Conservation (phyloP, 92 coral and sea anemone genomes). For the Paragorgia papillata region DNA sequence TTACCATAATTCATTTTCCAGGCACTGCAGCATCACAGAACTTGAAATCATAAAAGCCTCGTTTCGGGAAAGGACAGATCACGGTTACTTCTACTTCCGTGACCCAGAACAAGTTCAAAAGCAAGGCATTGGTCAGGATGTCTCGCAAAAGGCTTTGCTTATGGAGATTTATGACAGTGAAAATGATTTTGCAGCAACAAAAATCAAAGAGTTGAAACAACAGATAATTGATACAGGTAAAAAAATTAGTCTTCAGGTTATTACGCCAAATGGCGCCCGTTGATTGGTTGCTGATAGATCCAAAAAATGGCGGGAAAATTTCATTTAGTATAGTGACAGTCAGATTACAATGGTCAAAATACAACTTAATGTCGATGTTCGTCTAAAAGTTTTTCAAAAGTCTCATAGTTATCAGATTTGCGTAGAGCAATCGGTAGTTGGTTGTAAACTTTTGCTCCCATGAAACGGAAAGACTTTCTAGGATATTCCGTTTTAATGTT, state of each 20-base stretch:
- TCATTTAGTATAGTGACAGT: too few species aligned
- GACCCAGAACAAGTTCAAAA: slow-evolving; percentile 62
- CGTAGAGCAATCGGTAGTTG: too few species aligned
- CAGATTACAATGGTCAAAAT: too few species aligned
- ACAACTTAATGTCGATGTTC: too few species aligned
- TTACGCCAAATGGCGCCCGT: too few species aligned
- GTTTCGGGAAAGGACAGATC: slow-evolving; percentile 88
- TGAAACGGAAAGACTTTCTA: too few species aligned
- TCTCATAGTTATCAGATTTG: too few species aligned
- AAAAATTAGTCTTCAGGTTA: not conserved
- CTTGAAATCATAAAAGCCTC: slow-evolving; percentile 95
- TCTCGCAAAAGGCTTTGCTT: slow-evolving; percentile 44
- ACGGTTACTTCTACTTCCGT: slow-evolving; percentile 95
- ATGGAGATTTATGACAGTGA: slow-evolving; percentile 68
- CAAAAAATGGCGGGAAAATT: too few species aligned
- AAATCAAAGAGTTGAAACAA: slow-evolving; percentile 85
- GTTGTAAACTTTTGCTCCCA: too few species aligned
- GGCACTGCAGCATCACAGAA: slow-evolving; percentile 93
- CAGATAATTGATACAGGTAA: slow-evolving; percentile 97
- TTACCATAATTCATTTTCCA: slow-evolving; percentile 32
- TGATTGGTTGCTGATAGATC: too few species aligned
- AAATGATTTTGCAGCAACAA: slow-evolving; percentile 89
- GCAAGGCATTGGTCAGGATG: slow-evolving; percentile 40
- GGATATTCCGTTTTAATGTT: not conserved
- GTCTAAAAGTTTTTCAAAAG: too few species aligned